phyloP scores from a whole-genome alignment of 2,113 vertebrate genomes.

The Dolichallabes microphthalmus region DNA sequence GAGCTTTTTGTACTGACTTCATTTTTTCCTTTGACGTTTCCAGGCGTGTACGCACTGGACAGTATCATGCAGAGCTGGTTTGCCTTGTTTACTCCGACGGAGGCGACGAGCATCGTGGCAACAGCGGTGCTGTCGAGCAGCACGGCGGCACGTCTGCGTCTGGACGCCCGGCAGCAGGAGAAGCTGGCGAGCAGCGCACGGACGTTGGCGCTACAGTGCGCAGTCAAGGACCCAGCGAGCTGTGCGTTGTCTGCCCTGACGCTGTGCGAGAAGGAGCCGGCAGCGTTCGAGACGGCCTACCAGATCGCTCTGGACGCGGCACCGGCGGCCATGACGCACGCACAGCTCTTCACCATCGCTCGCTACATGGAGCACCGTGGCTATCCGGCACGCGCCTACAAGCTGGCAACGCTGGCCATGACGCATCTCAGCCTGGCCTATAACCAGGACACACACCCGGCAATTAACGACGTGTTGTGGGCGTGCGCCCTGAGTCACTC shows the following conservation, averaged over 20 bases:
- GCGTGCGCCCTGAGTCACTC: conserved; percentile 97
- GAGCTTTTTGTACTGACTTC: not conserved
- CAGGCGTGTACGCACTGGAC: conserved; percentile 89
- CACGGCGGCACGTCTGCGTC: conserved; percentile 91
- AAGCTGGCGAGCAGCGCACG: conserved; percentile 94
- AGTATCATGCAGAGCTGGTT: conserved; percentile 99
- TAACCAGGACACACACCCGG: conserved; percentile 98
- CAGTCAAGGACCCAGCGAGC: conserved; percentile 98
- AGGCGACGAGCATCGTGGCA: conserved; percentile 96
- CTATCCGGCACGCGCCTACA: conserved; percentile 94
- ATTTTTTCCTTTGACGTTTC: not conserved
- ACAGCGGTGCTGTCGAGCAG: conserved; percentile 96
- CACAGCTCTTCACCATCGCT: conserved; percentile 96
- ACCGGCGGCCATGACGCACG: conserved; percentile 93
- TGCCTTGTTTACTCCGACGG: conserved; percentile 94
- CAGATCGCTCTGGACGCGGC: conserved; percentile 96
- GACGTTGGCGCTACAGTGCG: conserved; percentile 92
- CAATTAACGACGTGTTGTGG: conserved; percentile 98
- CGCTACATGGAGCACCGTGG: conserved; percentile 99
- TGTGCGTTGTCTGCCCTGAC: conserved; percentile 95
- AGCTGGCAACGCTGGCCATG: conserved; percentile 95
- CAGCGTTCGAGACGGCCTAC: conserved; percentile 96
- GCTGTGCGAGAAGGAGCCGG: conserved; percentile 97
- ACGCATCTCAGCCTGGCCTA: conserved; percentile 97
- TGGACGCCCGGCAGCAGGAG: conserved; percentile 93